phyloP scores from a whole-genome alignment of 2,888 invertebrate genomes.

The Pocota personata region DNA sequence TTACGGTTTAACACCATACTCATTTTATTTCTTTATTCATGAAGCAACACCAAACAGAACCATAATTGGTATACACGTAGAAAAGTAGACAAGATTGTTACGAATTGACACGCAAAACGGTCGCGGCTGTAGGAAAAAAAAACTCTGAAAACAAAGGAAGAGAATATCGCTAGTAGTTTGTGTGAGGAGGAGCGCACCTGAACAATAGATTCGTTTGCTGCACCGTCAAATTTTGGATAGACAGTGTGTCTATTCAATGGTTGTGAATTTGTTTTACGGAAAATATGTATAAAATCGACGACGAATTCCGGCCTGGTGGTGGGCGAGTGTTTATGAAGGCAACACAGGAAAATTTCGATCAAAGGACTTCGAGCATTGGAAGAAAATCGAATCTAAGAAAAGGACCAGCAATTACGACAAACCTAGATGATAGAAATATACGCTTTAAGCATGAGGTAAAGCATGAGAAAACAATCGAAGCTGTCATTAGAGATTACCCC shows the following conservation, averaged over 20 bases:
- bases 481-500: conserved; percentile 83
- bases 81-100: conserved; percentile 51
- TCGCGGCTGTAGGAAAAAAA: conserved; percentile 1
- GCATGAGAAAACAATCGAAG: conserved; percentile 84
- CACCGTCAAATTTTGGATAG: not conserved
- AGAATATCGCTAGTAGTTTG: not conserved
- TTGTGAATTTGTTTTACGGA: not conserved
- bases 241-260: not conserved
- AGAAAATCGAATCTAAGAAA: conserved; percentile 33
- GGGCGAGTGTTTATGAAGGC: conserved; percentile 79
- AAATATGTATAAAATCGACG: conserved; percentile 78
- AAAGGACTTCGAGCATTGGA: conserved; percentile 24
- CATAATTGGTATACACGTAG: conserved; percentile 60
- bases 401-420: conserved; percentile 87
- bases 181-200: not conserved
- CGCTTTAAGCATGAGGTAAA: conserved; percentile 84
- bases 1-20: conserved; percentile 42
- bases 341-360: conserved; percentile 75
- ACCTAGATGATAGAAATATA: conserved; percentile 82
- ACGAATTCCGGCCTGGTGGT: conserved; percentile 77
- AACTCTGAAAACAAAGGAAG: not conserved
- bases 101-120: conserved; percentile 42
- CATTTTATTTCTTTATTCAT: conserved; percentile 60
- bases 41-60: conserved; percentile 56
- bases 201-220: conserved; percentile 3